Conservation (phyloP, 2,888 invertebrate species). For the Hypselothyrea guttata region DNA sequence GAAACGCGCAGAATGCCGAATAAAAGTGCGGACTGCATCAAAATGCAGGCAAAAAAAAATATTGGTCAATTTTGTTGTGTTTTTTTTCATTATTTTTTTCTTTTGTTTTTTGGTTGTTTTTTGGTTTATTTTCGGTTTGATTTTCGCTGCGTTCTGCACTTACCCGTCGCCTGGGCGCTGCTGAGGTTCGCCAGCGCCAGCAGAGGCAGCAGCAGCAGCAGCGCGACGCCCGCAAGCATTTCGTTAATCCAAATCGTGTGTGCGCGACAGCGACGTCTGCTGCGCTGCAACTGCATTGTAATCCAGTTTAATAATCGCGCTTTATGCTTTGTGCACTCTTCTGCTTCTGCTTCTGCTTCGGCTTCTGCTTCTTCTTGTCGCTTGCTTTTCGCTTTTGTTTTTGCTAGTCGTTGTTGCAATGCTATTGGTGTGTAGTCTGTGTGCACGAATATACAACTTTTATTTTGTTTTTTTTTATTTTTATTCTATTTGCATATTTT, state of each 20-base stretch:
- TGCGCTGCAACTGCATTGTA: conserved; percentile 74
- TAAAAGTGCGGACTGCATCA: conserved; percentile 51
- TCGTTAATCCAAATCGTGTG: conserved; percentile 66
- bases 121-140: conserved; percentile 9
- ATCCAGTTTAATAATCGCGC: conserved; percentile 66
- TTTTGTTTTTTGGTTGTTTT: conserved; percentile 1
- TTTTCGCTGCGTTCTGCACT: conserved; percentile 33
- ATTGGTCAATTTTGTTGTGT: neutral
- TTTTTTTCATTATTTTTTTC: neutral
- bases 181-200: conserved; percentile 62
- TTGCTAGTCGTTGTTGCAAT: conserved; percentile 18
- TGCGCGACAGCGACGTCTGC: conserved; percentile 75
- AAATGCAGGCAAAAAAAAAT: conserved; percentile 39
- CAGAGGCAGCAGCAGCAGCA: conserved; percentile 59
- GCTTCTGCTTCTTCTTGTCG: conserved; percentile 13
- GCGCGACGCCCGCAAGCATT: conserved; percentile 65
- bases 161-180: conserved; percentile 67
- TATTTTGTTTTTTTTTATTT: conserved; percentile 28
- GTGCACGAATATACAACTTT: conserved; percentile 41
- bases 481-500: conserved; percentile 27
- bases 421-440: conserved; percentile 39
- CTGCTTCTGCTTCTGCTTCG: conserved; percentile 19
- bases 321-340: conserved; percentile 50
- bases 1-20: conserved; percentile 49
- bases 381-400: conserved; percentile 8